These are phyloP conservation scores for Apoda limacodes DNA, from an alignment of 2,888 invertebrate genomes.

Conservation along the genomic window DNA sequence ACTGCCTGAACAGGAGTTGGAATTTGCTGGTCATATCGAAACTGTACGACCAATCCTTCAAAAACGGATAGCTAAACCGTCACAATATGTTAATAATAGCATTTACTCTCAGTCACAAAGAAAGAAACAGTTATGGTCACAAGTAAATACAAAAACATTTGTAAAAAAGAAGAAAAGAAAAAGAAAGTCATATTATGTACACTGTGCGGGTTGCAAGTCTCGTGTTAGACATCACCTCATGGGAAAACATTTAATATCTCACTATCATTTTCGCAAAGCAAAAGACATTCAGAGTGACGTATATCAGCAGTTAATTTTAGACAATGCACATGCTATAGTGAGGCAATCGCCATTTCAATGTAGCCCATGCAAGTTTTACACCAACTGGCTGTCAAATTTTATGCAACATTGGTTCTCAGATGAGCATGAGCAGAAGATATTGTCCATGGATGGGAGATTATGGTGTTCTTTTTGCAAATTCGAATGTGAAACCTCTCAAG, in stretches of 20 bases:
- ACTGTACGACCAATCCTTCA: slow-evolving; percentile 32
- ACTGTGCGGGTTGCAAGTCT: slow-evolving; percentile 79
- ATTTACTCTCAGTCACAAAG: slow-evolving; percentile 34
- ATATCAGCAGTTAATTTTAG: slow-evolving; percentile 75
- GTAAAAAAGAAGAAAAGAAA: slow-evolving; percentile 53
- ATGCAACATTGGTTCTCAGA: slow-evolving; percentile 80
- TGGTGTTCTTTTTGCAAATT: slow-evolving; percentile 83
- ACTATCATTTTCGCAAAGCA: slow-evolving; percentile 84
- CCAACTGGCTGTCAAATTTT: slow-evolving; percentile 79
- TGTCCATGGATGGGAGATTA: slow-evolving; percentile 68
- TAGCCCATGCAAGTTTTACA: slow-evolving; percentile 85
- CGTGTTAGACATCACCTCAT: slow-evolving; percentile 76
- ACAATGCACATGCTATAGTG: slow-evolving; percentile 82
- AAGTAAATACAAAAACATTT: slow-evolving; percentile 22
- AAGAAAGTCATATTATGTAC: slow-evolving; percentile 69
- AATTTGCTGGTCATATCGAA: slow-evolving; percentile 64
- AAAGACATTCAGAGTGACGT: slow-evolving; percentile 67
- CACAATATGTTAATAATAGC: slow-evolving; percentile 39
- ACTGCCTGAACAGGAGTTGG: slow-evolving; percentile 76
- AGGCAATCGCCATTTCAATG: slow-evolving; percentile 89
- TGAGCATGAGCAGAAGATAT: slow-evolving; percentile 66
- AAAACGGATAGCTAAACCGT: slow-evolving; percentile 45
- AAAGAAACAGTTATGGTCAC: slow-evolving; percentile 21
- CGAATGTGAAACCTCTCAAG: slow-evolving; percentile 71
- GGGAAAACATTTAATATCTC: slow-evolving; percentile 88